phyloP scores from a whole-genome alignment of 2,888 invertebrate genomes.

The Ophion obscuratus region DNA sequence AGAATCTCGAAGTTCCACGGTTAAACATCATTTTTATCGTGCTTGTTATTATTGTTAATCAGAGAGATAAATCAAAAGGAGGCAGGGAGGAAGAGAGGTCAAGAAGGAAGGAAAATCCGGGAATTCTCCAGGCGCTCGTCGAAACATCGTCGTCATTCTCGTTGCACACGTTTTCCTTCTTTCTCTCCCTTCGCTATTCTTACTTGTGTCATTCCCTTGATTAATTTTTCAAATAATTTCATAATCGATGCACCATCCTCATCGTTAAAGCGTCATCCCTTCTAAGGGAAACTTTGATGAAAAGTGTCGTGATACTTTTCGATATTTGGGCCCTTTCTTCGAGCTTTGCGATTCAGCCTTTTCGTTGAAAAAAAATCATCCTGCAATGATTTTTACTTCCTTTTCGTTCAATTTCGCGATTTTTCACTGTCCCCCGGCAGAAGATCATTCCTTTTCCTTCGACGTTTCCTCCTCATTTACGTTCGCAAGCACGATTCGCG shows the following conservation, averaged over 20 bases:
- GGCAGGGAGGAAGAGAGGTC: not conserved
- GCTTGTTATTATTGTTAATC: not conserved
- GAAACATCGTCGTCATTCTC: constrained; percentile 40
- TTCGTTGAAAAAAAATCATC: not conserved
- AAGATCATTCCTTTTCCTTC: constrained; percentile 33
- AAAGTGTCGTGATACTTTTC: constrained; percentile 33
- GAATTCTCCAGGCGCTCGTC: constrained; percentile 33
- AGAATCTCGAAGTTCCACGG: not conserved
- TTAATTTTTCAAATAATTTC: not conserved
- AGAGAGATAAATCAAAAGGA: not conserved
- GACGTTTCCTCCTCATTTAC: constrained; percentile 61
- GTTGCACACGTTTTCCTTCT: constrained; percentile 7
- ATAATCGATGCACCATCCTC: not conserved
- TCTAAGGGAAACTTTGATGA: constrained; percentile 2
- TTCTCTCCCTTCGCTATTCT: not conserved
- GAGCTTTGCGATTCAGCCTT: not conserved
- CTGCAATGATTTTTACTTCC: not conserved
- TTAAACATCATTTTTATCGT: not conserved
- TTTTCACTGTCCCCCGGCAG: constrained; percentile 45
- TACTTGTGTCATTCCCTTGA: not conserved
- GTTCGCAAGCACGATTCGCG: constrained; percentile 38
- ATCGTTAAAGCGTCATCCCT: not conserved
- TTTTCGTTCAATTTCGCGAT: not conserved
- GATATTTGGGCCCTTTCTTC: constrained; percentile 6
- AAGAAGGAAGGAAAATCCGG: not conserved